Evolutionary conservation across 2,888 invertebrate species (phyloP), one percentile per base, ranked within the genome.

Genomic region (Nudaria mundana): DNA sequence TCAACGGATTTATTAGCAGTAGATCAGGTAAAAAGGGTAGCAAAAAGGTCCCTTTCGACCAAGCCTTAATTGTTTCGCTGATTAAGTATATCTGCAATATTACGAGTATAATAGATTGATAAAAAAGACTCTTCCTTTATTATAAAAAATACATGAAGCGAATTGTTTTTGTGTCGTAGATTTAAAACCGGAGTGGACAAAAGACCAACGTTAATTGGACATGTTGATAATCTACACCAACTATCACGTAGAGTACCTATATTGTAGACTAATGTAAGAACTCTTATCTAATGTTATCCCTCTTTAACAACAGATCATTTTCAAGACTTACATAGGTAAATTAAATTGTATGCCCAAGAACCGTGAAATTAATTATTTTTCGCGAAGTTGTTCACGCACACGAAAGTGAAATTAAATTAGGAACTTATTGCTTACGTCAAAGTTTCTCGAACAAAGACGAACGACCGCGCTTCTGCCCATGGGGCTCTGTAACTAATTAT

Each of bases 51-150:
- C 62, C 52, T 66, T 65, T 59, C 45, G 52, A 60, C 40, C 49
- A 51, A 26, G 59, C 46, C 64, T 70, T 66, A 70, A 72, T 71
- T 72, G 71, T 71, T 71, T 63, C 52, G 56, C 63, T 71, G 71
- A 70, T 72, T 71, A 62, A 58, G 62, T 66, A 71, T 63, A 71
- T 66, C 60, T 60, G 50, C 52, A 35, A 51, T 33, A 5, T 20
- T 3, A 20, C 6, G 5, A n/a, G n/a, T n/a, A n/a, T 20, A 20
- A 20, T 20, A 4, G 22, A n/a, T 14, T 2, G 25, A 23, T 22
- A 30, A 23, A 28, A 13, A 20, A 16, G 28, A 22, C 15, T 22
- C 6, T 10, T 7, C 8, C 12, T 4, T 13, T 12, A 20, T 12
- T 20, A 22, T 31, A 1, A 18, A 18, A 5, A 18, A 18, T 3